Evolutionary conservation across 2,888 invertebrate species (phyloP).

Genomic region (Ptilodon capucinus): DNA sequence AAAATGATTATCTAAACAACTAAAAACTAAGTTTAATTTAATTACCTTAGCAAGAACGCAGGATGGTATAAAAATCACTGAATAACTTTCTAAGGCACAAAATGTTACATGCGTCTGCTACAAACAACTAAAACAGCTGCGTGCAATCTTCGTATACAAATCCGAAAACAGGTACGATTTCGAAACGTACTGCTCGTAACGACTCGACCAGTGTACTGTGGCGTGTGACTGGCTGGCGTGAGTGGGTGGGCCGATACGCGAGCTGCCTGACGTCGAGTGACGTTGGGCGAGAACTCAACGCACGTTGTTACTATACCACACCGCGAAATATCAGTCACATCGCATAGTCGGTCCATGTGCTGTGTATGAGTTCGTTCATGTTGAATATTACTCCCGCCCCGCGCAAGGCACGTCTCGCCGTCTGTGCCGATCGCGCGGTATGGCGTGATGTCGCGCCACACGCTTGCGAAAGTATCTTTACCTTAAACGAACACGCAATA

Average conservation of each 20-base stretch:
- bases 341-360: constrained; percentile 38
- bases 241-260: constrained; percentile 42
- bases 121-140: constrained; percentile 37
- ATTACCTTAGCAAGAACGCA: constrained; percentile 36
- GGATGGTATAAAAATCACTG: constrained; percentile 22
- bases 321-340: constrained; percentile 29
- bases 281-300: constrained; percentile 39
- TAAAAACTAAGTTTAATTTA: constrained; percentile 1
- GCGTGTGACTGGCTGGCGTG: constrained; percentile 17
- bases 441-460: constrained; percentile 74
- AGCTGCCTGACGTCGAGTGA: constrained; percentile 56
- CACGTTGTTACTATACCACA: constrained; percentile 35
- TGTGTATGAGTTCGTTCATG: constrained; percentile 19
- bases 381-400: constrained; percentile 7
- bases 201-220: constrained; percentile 60
- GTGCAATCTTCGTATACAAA: constrained; percentile 42
- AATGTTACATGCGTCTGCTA: constrained; percentile 29
- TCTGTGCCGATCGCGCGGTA: constrained; percentile 55
- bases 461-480: constrained; percentile 61
- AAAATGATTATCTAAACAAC: constrained; percentile 2
- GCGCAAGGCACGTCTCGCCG: constrained; percentile 1
- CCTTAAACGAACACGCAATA: constrained; percentile 26
- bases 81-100: constrained; percentile 38
- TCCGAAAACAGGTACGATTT: constrained; percentile 43
- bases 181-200: constrained; percentile 52